Evolutionary conservation across 2,888 invertebrate species (phyloP).

Genomic region (Exocentrus adspersus): DNA sequence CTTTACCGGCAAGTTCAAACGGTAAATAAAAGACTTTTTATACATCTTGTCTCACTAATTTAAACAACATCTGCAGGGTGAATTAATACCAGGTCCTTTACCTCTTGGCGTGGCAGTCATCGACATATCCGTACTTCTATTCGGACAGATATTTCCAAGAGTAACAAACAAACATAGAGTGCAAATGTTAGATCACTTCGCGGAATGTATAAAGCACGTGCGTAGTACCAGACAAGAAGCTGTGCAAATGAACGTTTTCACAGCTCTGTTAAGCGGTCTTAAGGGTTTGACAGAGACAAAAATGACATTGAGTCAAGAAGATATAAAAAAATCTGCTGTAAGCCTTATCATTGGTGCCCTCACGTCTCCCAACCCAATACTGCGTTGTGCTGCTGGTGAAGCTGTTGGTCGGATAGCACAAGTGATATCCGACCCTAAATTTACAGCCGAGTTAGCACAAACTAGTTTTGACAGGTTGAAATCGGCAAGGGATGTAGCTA

Average conservation of each 20-base stretch:
- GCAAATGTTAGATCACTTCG: slow-evolving; percentile 97
- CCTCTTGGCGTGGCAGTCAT: slow-evolving; percentile 97
- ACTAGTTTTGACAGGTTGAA: slow-evolving; percentile 89
- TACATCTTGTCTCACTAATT: too few relatives aligned
- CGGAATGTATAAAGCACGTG: slow-evolving; percentile 92
- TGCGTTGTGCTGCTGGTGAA: slow-evolving; percentile 95
- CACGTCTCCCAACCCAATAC: slow-evolving; percentile 77
- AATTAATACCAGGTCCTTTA: slow-evolving; percentile 78
- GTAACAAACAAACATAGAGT: slow-evolving; percentile 96
- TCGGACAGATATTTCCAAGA: slow-evolving; percentile 93
- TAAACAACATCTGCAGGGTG: slow-evolving; percentile 61
- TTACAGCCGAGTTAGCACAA: slow-evolving; percentile 90
- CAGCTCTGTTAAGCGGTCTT: slow-evolving; percentile 89
- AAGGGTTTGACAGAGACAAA: slow-evolving; percentile 88
- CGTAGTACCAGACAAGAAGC: slow-evolving; percentile 95
- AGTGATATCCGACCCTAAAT: slow-evolving; percentile 85
- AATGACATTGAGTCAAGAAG: slow-evolving; percentile 85
- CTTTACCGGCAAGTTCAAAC: slow-evolving; percentile 78
- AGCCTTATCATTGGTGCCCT: slow-evolving; percentile 82
- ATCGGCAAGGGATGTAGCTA: slow-evolving; percentile 87
- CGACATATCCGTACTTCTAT: slow-evolving; percentile 91
- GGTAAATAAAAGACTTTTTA: slow-evolving; percentile 54
- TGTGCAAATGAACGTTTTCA: slow-evolving; percentile 95
- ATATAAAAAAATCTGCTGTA: slow-evolving; percentile 86
- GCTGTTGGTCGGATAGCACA: slow-evolving; percentile 94